These are phyloP conservation scores for Nematostella vectensis DNA, from an alignment of 92 coral and sea anemone genomes.

Conservation along the genomic window DNA sequence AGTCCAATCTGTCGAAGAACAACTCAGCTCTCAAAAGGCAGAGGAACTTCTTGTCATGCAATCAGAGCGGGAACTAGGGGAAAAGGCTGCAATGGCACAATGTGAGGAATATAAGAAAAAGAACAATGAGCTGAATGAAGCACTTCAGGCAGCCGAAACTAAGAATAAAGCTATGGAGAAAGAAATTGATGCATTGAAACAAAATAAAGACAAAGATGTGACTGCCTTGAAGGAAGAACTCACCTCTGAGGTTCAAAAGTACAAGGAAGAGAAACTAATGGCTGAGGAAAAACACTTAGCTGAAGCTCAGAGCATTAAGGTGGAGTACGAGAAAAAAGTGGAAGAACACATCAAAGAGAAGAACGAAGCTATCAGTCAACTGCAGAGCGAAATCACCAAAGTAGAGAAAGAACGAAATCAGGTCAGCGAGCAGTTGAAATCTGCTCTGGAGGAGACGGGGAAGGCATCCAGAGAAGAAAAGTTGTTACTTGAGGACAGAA, in stretches of 20 bases:
- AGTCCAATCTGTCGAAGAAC: slow-evolving; percentile 43
- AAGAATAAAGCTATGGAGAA: slow-evolving; percentile 28
- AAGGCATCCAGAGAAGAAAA: slow-evolving; percentile 45
- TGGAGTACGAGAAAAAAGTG: slow-evolving; percentile 17
- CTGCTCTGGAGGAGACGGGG: slow-evolving; percentile 6
- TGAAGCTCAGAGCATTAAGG: slow-evolving; percentile 22
- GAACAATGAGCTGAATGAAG: slow-evolving; percentile 47
- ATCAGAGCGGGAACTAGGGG: slow-evolving; percentile 56
- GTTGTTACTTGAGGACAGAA: slow-evolving; percentile 42
- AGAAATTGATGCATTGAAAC: slow-evolving; percentile 31
- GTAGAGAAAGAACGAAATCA: slow-evolving; percentile 13
- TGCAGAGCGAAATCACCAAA: slow-evolving; percentile 15
- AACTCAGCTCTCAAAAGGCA: slow-evolving; percentile 38
- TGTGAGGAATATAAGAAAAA: slow-evolving; percentile 42
- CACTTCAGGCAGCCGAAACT: slow-evolving; percentile 24
- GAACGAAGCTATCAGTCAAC: slow-evolving; percentile 24
- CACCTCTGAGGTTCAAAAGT: slow-evolving; percentile 40
- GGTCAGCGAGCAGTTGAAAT: slow-evolving; percentile 22
- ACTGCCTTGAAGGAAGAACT: slow-evolving; percentile 46
- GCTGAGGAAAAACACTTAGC: slow-evolving; percentile 59
- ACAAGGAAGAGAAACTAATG: slow-evolving; percentile 50
- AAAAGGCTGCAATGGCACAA: slow-evolving; percentile 35
- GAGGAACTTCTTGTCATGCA: slow-evolving; percentile 64
- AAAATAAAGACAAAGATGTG: slow-evolving; percentile 29
- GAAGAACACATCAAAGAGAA: slow-evolving; percentile 24